Evolutionary conservation across 2,113 vertebrate species (phyloP), one percentile per base, ranked within the genome.

Genomic region (Engystomops pustulosus): DNA sequence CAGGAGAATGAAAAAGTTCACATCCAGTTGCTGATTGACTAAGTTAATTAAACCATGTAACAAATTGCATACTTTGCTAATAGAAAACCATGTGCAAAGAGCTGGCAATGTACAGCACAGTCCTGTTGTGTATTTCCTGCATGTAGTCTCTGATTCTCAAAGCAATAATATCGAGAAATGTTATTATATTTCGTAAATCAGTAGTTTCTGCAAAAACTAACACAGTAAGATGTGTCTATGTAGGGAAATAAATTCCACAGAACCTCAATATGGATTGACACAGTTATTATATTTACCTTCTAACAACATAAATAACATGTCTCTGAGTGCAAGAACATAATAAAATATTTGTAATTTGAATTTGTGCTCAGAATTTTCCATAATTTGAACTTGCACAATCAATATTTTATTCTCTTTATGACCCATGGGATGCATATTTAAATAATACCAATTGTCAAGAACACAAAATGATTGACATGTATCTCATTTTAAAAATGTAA

Each of bases 11-110:
- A 34, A 38, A 78, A 78, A 78, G 75, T 41, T 58, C n/a, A 53
- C n/a, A 6, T 58, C 23, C 74, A 38, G 30, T 78, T 78, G 6
- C 51, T 58, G 53, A n/a, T n/a, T 20, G 20, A 78, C 34, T 60
- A 2, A 58, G 34, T 78, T 78, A 78, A 58, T 77, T 55, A 77
- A 55, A 41, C 75, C 23, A 78, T 78, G 51, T 60, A 41, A 41
- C 75, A 60, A 15, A 60, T 60, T 41, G 14, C 12, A 78, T 6
- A 76, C 60, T 78, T 58, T 23, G 36, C 41, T 55, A 78, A 58
- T 25, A 55, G 9, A 58, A 77, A 4, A 58, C 3, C 10, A 38
- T 17, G 34, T 38, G 20, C 17, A 77, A 76, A 55, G 34, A 76
- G 49, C 20, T 55, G 20, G 30, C 14, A 58, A 23, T 7, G 49